Conservation (phyloP, 2,888 invertebrate genomes). For the Platycnemis pennipes region DNA sequence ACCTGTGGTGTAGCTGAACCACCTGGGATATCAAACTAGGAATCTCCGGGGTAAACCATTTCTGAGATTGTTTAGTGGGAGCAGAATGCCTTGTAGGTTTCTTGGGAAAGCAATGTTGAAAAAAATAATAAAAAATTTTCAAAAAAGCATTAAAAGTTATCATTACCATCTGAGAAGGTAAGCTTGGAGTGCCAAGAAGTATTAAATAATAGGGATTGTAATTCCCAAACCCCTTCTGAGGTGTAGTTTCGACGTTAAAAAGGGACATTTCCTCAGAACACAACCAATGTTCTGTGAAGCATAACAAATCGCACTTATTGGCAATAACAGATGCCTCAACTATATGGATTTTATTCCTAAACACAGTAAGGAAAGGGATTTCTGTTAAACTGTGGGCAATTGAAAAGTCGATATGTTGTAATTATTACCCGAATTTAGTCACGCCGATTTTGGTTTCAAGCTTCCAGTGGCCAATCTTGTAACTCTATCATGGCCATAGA, state of each 20-base stretch:
- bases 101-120: neutral
- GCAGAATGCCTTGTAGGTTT: neutral
- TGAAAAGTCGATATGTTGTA: too few relatives aligned
- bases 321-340: too few relatives aligned
- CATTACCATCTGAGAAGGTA: neutral
- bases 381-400: too few relatives aligned
- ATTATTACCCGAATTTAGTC: too few relatives aligned
- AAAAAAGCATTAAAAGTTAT: neutral
- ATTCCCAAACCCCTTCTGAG: neutral
- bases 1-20: neutral
- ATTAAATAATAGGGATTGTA: neutral
- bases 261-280: neutral
- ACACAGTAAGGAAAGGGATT: neutral
- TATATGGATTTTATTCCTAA: neutral
- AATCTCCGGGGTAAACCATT: neutral
- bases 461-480: too few relatives aligned
- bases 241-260: neutral
- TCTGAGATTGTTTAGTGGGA: neutral
- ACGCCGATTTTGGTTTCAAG: too few relatives aligned
- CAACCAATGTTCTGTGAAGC: neutral
- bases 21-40: neutral
- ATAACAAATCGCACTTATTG: neutral
- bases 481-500: too few relatives aligned
- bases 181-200: neutral
- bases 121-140: neutral